Evolutionary conservation across 2,113 vertebrate genomes (phyloP).

Genomic region (Notechis scutatus): DNA sequence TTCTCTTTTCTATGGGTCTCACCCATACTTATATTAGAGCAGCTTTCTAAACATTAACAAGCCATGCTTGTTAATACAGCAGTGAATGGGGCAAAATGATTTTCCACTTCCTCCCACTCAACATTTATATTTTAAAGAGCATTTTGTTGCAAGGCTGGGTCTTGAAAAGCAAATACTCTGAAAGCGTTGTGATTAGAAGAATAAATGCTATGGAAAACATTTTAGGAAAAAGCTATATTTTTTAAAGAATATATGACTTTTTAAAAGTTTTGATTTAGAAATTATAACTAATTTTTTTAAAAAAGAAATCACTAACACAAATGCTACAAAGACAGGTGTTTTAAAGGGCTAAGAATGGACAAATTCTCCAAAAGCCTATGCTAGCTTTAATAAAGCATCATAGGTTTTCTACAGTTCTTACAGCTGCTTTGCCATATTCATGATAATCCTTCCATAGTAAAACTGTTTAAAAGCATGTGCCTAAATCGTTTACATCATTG

Average conservation of each 20-base stretch:
- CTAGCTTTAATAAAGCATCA: conserved; percentile 25
- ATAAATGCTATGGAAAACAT: background rate
- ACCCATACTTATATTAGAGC: background rate
- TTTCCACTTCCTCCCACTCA: background rate
- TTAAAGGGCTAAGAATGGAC: conserved; percentile 70
- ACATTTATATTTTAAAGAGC: background rate
- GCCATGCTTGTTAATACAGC: background rate
- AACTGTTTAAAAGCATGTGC: conserved; percentile 24
- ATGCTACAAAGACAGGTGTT: conserved; percentile 54
- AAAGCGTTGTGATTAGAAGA: conserved; percentile 16
- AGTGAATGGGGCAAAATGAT: background rate
- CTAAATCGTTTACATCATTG: conserved; percentile 38
- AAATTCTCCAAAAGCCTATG: conserved; percentile 42
- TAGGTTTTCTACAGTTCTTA: conserved; percentile 42
- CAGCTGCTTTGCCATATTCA: conserved; percentile 33
- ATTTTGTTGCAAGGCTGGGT: background rate
- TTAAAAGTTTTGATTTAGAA: conserved; percentile 35
- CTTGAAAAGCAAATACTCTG: conserved; percentile 20
- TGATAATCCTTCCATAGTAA: conserved; percentile 11
- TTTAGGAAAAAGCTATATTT: conserved; percentile 33
- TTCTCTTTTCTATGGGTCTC: background rate
- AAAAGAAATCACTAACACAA: conserved; percentile 25
- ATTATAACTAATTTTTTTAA: conserved; percentile 45
- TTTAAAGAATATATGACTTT: background rate
- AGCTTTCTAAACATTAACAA: background rate